Evolutionary conservation across 2,113 vertebrate genomes (phyloP).

Genomic region (Aix galericulata): DNA sequence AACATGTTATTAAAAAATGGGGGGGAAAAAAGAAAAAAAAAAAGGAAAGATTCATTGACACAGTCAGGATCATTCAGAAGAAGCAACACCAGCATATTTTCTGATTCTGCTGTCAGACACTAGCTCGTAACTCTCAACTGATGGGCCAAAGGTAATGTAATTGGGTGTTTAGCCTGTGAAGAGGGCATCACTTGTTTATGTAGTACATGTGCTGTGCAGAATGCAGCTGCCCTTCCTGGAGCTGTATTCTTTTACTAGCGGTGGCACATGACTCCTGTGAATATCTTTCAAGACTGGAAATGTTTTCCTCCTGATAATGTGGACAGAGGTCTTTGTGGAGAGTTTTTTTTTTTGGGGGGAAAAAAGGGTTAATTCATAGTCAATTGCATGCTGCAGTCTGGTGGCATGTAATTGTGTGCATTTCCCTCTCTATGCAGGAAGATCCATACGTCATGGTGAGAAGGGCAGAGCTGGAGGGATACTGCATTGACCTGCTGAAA

Average conservation of each 20-base stretch:
- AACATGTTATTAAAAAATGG: neutral
- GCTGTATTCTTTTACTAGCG: neutral
- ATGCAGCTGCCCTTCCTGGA: neutral
- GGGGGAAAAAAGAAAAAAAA: neutral
- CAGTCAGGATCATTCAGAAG: neutral
- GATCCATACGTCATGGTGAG: constrained; percentile 83
- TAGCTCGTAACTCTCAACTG: neutral
- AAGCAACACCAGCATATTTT: neutral
- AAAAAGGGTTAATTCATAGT: neutral
- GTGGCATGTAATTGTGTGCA: accelerated
- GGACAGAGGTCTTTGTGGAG: too few species aligned
- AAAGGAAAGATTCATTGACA: neutral
- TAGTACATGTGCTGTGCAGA: neutral
- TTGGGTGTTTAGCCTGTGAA: neutral
- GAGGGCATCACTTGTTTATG: neutral
- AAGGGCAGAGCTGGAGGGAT: constrained; percentile 81
- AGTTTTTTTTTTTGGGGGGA: neutral
- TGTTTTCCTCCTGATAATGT: accelerated
- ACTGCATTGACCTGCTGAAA: constrained; percentile 83
- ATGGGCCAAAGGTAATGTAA: neutral
- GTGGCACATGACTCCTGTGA: neutral
- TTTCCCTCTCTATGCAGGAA: constrained; percentile 60
- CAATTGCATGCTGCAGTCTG: neutral
- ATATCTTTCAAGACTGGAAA: neutral
- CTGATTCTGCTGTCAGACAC: neutral